phyloP scores from a whole-genome alignment of 1,140 invertebrate species.

The Diploscapter pachys region DNA sequence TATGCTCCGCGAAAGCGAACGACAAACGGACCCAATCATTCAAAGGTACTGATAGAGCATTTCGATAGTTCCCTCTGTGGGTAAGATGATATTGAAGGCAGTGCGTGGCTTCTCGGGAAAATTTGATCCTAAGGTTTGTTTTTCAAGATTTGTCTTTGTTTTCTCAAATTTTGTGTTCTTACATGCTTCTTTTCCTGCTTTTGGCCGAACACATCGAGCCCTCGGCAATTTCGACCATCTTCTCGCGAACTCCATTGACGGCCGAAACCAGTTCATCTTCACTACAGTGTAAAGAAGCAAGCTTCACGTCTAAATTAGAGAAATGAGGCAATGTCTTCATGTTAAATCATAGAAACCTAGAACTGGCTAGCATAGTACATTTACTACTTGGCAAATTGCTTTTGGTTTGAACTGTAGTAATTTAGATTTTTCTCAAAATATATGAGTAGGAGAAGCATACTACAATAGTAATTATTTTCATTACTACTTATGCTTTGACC shows the following conservation, averaged over 20 bases:
- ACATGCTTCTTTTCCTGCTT: background rate
- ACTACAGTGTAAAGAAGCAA: background rate
- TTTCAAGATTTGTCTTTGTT: no score
- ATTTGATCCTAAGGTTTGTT: background rate
- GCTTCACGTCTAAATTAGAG: no score
- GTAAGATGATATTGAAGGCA: conserved; percentile 3
- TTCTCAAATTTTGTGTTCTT: no score
- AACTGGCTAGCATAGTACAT: background rate
- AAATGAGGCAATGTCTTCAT: no score
- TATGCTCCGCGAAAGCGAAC: conserved; percentile 12
- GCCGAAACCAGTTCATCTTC: background rate
- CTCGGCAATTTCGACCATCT: background rate
- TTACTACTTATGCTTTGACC: no score
- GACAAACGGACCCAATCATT: background rate
- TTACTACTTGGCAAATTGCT: background rate
- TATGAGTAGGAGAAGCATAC: no score
- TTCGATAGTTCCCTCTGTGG: background rate
- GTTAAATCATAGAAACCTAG: no score
- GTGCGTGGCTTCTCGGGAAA: conserved; percentile 11
- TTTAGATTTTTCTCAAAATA: no score
- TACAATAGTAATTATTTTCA: no score
- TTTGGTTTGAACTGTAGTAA: no score
- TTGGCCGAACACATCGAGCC: background rate
- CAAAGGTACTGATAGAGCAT: conserved; percentile 1
- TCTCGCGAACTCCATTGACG: background rate